Base-by-base conservation (phyloP, 1,140 invertebrate genomes). In the Amyelois transitella region DNA sequence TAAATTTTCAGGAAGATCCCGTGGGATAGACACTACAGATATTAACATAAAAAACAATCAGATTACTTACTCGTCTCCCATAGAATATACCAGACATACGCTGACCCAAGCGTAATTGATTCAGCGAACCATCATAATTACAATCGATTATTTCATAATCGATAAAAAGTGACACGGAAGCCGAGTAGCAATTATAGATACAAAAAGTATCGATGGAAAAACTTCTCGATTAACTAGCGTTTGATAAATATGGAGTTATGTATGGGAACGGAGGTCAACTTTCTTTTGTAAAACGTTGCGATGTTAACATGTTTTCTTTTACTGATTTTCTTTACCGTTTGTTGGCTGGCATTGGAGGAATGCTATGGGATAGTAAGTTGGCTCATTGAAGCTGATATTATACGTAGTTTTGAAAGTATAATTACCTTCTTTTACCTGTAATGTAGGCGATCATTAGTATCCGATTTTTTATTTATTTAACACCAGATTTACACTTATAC, bases 121-220 rank as follows among this genome's bases (percentile, higher is more conserved):
- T 72, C 69, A 69, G 58, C 51, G 70, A 71, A 77, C 52, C 53
- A 63, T 53, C 67, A 62, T 75, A 69, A 77, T 62, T 69, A 67
- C 53, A 60, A 66, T 64, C 69, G 61, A 77, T 76, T 76, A 78
- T 71, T 55, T 55, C 24, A 53, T 69, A 67, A 65, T 69, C 58
- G 61, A 77, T 66, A 75, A 78, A 80, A 79, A 76, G 47, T 58
- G 58, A 77, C 76, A 76, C 77, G 77, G 80, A 81, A 83, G 72
- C 69, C 32, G 38, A 48, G 47, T 62, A 43, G 55, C 63, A 75
- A 76, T 75, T 74, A 74, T 64, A 18, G 44, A 65, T 57, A 66
- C 60, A 77, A 77, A 76, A 73, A 69, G 52, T 50, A 62, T 71
- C 70, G 70, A 78, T 64, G 64, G 66, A 53, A 61, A 38, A 38